A percentile compares a stretch with the other conserved stretches of the same genome.
phyloP scores from a whole-genome alignment of 2,113 vertebrate species.

The Elanoides forficatus region DNA sequence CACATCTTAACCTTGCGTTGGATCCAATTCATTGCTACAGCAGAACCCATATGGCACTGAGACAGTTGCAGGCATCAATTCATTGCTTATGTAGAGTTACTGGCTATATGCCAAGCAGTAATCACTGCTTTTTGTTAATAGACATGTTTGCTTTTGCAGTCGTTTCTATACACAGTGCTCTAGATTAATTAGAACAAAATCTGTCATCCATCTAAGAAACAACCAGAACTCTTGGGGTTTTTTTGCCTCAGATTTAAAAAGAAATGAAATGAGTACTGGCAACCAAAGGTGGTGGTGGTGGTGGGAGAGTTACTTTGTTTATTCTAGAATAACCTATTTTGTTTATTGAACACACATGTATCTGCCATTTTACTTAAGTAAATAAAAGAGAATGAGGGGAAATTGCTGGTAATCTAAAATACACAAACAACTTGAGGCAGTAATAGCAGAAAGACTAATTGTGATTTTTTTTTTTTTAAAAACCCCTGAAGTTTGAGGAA shows the following conservation, averaged over 20 bases:
- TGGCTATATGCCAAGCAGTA: conserved; percentile 81
- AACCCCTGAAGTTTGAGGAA: background rate
- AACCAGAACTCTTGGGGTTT: conserved; percentile 49
- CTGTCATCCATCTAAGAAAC: conserved; percentile 79
- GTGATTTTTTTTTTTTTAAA: background rate
- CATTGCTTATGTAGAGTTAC: conserved; percentile 78
- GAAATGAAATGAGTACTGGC: conserved; percentile 29
- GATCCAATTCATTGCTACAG: conserved; percentile 83
- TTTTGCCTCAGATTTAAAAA: conserved; percentile 57
- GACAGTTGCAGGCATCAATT: conserved; percentile 83
- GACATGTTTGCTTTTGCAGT: conserved; percentile 89
- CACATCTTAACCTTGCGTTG: conserved; percentile 88
- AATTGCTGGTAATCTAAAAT: background rate
- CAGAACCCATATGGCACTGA: conserved; percentile 87
- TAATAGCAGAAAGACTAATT: background rate
- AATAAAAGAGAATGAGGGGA: background rate
- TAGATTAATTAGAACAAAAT: conserved; percentile 83
- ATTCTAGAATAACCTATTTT: conserved; percentile 33
- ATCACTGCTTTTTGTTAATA: conserved; percentile 85
- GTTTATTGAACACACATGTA: background rate
- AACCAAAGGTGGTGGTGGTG: background rate
- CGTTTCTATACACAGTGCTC: conserved; percentile 79
- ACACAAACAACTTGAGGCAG: background rate
- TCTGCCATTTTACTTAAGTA: background rate
- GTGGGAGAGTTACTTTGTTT: conserved; percentile 8